Conservation (phyloP, 2,797 vertebrate genomes). For the Eulemur albifrons region DNA sequence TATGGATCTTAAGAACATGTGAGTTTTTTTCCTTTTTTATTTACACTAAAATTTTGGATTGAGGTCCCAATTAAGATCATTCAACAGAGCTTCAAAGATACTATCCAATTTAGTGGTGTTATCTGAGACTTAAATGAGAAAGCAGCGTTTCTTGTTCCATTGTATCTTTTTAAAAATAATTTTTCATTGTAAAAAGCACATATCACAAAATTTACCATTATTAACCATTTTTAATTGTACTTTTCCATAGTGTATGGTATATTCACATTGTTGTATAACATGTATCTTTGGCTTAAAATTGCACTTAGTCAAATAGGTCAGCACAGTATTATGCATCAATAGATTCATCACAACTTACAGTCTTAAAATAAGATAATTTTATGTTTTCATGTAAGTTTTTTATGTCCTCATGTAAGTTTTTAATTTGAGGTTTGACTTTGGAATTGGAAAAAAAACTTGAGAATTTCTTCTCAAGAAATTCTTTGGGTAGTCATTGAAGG, state of each 20-base stretch:
- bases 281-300: neutral
- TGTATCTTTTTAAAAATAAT: neutral
- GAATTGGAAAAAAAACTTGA: neutral
- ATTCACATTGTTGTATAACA: neutral
- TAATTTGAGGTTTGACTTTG: neutral
- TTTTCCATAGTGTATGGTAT: neutral
- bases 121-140: neutral
- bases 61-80: neutral
- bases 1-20: neutral
- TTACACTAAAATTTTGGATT: neutral
- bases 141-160: neutral
- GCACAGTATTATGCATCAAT: neutral
- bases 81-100: neutral
- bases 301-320: neutral
- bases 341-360: neutral
- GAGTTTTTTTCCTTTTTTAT: neutral
- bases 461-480: neutral
- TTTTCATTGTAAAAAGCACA: neutral
- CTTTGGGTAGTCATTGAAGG: neutral
- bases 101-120: neutral
- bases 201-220: neutral
- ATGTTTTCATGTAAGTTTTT: neutral
- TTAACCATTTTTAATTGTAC: neutral
- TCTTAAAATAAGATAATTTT: neutral
- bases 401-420: neutral